A percentile compares a stretch with the other conserved stretches of the same genome.
phyloP scores from a whole-genome alignment of 1,140 invertebrate species.

The Leptopilina boulardi region DNA sequence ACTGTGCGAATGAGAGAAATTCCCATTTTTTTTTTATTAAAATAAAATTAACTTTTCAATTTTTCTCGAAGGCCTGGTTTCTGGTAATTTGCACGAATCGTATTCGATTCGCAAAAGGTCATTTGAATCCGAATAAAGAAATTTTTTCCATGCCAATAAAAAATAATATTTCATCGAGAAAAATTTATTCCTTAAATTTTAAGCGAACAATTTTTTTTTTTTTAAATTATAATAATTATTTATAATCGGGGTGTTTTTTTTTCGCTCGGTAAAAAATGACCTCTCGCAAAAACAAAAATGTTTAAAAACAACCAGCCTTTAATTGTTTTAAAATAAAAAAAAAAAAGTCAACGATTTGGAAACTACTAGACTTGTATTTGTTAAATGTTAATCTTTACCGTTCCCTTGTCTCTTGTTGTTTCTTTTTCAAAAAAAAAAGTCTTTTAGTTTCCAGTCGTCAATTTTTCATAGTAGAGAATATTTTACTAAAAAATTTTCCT shows the following conservation, averaged over 20 bases:
- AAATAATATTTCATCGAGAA: neutral
- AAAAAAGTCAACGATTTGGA: neutral
- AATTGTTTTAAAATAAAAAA: neutral
- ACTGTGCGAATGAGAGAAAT: constrained; percentile 18
- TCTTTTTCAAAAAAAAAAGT: constrained; percentile 2
- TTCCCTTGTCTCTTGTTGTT: neutral
- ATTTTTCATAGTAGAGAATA: constrained; percentile 35
- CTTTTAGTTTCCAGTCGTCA: neutral
- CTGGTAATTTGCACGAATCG: constrained; percentile 29
- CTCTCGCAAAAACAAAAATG: constrained; percentile 3
- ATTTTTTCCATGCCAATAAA: neutral
- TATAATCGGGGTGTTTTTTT: too few species aligned
- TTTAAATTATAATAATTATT: too few species aligned
- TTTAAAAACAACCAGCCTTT: constrained; percentile 17
- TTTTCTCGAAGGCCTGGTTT: neutral
- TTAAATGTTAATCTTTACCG: constrained; percentile 3
- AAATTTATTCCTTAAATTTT: too few species aligned
- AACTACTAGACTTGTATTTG: constrained; percentile 10
- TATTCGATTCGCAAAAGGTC: constrained; percentile 21
- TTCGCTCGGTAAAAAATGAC: neutral
- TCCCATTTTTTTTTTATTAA: too few species aligned
- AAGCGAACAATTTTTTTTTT: too few species aligned
- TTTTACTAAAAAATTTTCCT: constrained; percentile 19
- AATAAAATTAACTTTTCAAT: neutral
- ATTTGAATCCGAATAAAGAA: neutral